Evolutionary conservation across 1,140 invertebrate genomes (phyloP).

Genomic region (Elymnias hypermnestra): DNA sequence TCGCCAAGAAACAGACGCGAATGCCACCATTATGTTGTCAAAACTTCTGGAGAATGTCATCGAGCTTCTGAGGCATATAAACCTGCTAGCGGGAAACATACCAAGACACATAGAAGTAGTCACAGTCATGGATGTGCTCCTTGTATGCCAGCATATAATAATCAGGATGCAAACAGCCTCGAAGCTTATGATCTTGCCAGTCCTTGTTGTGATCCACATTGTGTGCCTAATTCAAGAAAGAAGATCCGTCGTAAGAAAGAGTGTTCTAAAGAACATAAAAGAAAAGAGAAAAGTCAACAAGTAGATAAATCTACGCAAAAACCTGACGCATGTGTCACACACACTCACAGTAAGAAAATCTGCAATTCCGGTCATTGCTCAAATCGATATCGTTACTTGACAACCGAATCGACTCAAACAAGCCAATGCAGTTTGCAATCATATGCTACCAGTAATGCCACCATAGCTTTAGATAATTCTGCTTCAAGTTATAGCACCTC

Average conservation of each 20-base stretch:
- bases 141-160: slow-evolving; percentile 80
- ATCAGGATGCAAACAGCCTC: slow-evolving; percentile 83
- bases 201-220: slow-evolving; percentile 89
- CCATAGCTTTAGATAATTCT: slow-evolving; percentile 80
- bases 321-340: slow-evolving; percentile 48
- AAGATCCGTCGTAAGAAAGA: slow-evolving; percentile 80
- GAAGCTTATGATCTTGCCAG: slow-evolving; percentile 90
- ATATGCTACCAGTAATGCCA: slow-evolving; percentile 81
- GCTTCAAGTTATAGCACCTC: slow-evolving; percentile 88
- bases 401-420: slow-evolving; percentile 79
- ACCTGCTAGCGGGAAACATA: slow-evolving; percentile 42
- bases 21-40: slow-evolving; percentile 80
- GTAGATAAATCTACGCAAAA: slow-evolving; percentile 66
- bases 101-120: slow-evolving; percentile 48
- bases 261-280: slow-evolving; percentile 78
- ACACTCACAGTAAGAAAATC: slow-evolving; percentile 56
- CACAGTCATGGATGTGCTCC: slow-evolving; percentile 85
- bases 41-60: slow-evolving; percentile 75
- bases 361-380: slow-evolving; percentile 57
- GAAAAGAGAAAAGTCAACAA: slow-evolving; percentile 70
- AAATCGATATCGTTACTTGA: slow-evolving; percentile 59
- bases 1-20: slow-evolving; percentile 80
- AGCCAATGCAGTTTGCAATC: slow-evolving; percentile 89
- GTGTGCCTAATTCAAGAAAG: slow-evolving; percentile 84
- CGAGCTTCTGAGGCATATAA: slow-evolving; percentile 46